Base-by-base conservation (phyloP, 2,797 vertebrate species). In the Morus bassanus region DNA sequence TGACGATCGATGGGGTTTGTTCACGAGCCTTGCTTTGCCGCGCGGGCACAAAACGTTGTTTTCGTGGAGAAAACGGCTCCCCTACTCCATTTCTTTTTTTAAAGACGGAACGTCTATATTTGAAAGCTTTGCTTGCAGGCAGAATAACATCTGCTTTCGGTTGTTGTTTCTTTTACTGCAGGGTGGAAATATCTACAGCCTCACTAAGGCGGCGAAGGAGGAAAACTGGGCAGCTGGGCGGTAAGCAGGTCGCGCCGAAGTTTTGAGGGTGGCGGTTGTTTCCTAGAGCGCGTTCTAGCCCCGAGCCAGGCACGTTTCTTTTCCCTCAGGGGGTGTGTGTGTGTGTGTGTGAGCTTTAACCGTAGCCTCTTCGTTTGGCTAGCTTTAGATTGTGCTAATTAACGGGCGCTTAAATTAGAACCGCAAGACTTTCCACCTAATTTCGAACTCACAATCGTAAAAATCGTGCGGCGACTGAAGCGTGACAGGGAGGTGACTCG, bases 141-240 rank as follows among this genome's bases (percentile, higher is more conserved):
- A 37, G 53, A 28, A 24, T 41, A 13, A 85, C 43, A 18, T 31
- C 68, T 70, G 68, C 39, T 35, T 53, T 35, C 23, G 39, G 43
- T 35, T 72, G 16, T 68, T 35, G 41, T 11, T 88, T 91, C 67
- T 89, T 75, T 27, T 25, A 81, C 91, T 37, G 43, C 96, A 98
- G 98, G 97, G 95, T 65, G 97, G 97, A 80, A 97, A 97, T 63
- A 96, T 97, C 90, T 97, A 94, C 92, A 95, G 88, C 65, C 93
- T 97, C 31, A 79, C 96, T 9, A 67, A 85, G 13, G 64, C 76
- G 3, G 22, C 59, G 39, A 96, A 82, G 54, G 98, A 97, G 27
- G 96, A 96, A 64, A 79, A 17, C 12, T 4, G 31, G 22, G 25
- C 79, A 10, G 74, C 87, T 8, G 80, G 70, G 81, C 77, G 96